Evolutionary conservation across 2,113 vertebrate genomes (phyloP), one percentile per base, ranked within the genome.

Genomic region (Caranx ignobilis): DNA sequence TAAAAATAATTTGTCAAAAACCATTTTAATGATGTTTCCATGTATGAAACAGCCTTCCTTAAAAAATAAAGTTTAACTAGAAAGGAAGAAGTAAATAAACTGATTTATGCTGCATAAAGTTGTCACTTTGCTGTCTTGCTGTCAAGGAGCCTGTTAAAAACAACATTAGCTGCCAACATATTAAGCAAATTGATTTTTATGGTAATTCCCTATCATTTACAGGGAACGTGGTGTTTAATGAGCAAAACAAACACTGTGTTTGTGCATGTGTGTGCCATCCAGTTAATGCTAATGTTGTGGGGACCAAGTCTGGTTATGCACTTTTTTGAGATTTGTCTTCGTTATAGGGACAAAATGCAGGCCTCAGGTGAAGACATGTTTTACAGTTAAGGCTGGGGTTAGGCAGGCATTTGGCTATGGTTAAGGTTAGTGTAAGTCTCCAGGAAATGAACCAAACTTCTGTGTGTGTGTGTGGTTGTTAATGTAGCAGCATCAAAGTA

Each of bases 171-270:
- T 32, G 48, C n/a, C 52, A 75, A 64, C 66, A 47, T 34, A 37
- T 54, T 55, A 56, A 35, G 31, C 26, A 83, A 75, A 81, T 52
- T 48, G 41, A 79, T 74, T 79, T 21, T 84, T 35, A 77, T 71
- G 48, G 71, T 74, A 5, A 82, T 63, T 72, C 55, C 56, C 56
- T n/a, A 68, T 69, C 41, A 88, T 79, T 75, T 69, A 69, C 11
- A 47, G 15, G 2, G 57, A 39, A 31, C n/a, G 12, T 72, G 21
- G 15, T 66, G 50, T 63, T 48, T 67, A 68, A 63, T 16, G 10
- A 35, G 73, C n/a, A 60, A 71, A 79, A 73, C 34, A 61, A 19
- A 4, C 4, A 65, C 65, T 16, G 6, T 65, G 19, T 41, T 5
- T 66, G 45, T 45, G 3, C 61, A 13, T 45, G 8, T 52, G 13